Evolutionary conservation across 1,140 invertebrate genomes (phyloP), one percentile per base, ranked within the genome.

Genomic region (Leptoteleia sp.): DNA sequence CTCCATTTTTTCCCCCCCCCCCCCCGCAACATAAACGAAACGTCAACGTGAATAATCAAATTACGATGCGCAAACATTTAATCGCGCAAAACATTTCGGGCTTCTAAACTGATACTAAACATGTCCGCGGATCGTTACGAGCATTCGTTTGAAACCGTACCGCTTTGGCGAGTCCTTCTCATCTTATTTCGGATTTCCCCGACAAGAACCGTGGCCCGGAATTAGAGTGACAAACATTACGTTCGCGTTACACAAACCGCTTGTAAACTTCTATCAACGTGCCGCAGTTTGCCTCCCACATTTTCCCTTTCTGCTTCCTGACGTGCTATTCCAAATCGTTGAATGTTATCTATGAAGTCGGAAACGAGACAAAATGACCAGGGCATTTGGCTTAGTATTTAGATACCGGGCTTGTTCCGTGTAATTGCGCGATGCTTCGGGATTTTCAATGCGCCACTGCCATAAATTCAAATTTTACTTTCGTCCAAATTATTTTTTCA

Each of bases 141-240:
- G 16, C 25, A 43, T 43, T 35, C 42, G 42, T 61, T 61, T 61
- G 55, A 61, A 61, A 47, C 8, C 13, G 4, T 55, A 42, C n/a
- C 11, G 25, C 52, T 55, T 55, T 55, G 29, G 37, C 22, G n/a
- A 42, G 25, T 42, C 13, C 25, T 29, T 42, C 29, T 61, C 55
- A 22, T 59, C 25, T 59, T 59, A 43, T 43, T 59, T 59, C 37
- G 29, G 29, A 45, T 61, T 61, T 37, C 1, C 55, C 17, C 17
- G 29, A n/a, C 55, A 47, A 61, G 42, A 37, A 47, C 17, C 42
- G 37, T 45, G 15, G 42, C 19, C 13, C 12, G 9, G 55, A 45
- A 61, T 61, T 61, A 61, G 42, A 61, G 55, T 61, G 55, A 61
- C 55, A 61, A 61, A 61, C 55, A 61, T 61, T 61, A 31, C 42